Conservation (phyloP, 2,797 vertebrate species). For the Remorina albescens region DNA sequence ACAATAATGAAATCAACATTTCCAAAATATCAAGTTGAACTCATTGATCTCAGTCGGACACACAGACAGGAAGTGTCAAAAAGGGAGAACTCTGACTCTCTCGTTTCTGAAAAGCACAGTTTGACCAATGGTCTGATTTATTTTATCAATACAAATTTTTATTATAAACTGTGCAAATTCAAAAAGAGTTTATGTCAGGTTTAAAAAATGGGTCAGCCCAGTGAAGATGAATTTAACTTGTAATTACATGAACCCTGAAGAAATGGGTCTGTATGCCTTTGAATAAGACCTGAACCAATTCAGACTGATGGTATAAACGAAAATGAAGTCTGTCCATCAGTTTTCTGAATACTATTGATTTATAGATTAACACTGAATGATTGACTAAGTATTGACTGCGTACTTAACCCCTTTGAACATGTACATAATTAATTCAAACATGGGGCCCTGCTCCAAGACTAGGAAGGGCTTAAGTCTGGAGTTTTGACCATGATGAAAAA, state of each 20-base stretch:
- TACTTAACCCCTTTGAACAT: not conserved
- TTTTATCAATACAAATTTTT: not conserved
- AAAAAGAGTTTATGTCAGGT: not conserved
- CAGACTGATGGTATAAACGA: not conserved
- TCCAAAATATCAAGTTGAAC: not conserved
- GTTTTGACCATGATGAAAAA: constrained; percentile 59
- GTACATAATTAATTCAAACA: not conserved
- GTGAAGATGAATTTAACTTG: not conserved
- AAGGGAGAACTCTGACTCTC: not conserved
- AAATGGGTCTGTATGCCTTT: not conserved
- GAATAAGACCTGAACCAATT: not conserved
- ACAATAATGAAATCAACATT: not conserved
- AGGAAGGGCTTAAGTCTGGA: not conserved
- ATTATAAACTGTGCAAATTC: not conserved
- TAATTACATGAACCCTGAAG: not conserved
- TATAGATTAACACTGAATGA: not conserved
- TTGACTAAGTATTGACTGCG: not conserved
- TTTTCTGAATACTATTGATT: not conserved
- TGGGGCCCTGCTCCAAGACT: not conserved
- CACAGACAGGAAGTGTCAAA: not conserved
- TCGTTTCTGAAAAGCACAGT: not conserved
- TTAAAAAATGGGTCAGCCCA: not conserved
- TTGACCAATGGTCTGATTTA: not conserved
- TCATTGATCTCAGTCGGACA: not conserved
- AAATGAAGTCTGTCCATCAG: not conserved